phyloP scores from a whole-genome alignment of 2,113 vertebrate species.

The Carassius gibelio region DNA sequence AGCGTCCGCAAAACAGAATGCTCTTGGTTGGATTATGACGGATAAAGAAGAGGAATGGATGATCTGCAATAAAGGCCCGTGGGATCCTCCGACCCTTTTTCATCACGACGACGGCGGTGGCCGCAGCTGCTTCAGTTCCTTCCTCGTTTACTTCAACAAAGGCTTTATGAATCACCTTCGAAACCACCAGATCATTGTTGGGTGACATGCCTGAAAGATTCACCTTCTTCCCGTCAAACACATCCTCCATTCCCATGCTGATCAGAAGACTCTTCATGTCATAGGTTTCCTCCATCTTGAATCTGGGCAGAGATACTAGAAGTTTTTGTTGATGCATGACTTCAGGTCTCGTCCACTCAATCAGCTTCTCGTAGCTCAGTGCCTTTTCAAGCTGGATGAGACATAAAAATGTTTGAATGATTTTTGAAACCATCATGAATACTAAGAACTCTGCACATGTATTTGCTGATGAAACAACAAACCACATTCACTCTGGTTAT shows the following conservation, averaged over 20 bases:
- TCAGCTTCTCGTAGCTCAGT: conserved; percentile 72
- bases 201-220: conserved; percentile 83
- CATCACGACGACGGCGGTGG: conserved; percentile 65
- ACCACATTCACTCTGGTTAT: neutral
- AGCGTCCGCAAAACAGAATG: no score
- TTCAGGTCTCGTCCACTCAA: conserved; percentile 69
- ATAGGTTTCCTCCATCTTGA: conserved; percentile 76
- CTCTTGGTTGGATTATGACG: no score
- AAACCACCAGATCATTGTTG: conserved; percentile 76
- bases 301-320: conserved; percentile 71
- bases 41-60: no score
- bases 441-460: neutral
- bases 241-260: conserved; percentile 76
- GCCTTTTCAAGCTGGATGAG: conserved; percentile 74
- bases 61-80: conserved; percentile 72
- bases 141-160: conserved; percentile 89
- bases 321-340: conserved; percentile 69
- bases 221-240: conserved; percentile 64
- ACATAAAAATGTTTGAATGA: neutral
- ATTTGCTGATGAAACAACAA: neutral
- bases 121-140: conserved; percentile 86
- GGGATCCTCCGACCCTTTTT: neutral
- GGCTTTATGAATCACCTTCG: conserved; percentile 85
- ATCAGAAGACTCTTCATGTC: conserved; percentile 69
- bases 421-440: neutral